phyloP scores from a whole-genome alignment of 2,113 vertebrate species.

The Glareola pratincola region DNA sequence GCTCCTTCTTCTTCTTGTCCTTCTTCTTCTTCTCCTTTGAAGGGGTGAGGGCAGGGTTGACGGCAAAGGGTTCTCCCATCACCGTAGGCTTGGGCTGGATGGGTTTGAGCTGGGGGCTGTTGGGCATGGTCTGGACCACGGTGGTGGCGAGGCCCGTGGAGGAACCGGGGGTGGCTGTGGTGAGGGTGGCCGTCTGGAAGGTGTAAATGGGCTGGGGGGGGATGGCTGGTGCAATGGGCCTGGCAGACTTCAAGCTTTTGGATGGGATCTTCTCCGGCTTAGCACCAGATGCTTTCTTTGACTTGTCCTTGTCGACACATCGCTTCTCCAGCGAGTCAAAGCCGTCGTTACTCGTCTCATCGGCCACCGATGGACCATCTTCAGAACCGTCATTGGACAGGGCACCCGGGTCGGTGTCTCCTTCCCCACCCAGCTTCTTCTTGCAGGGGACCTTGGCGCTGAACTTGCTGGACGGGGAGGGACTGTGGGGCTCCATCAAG shows the following conservation, averaged over 20 bases:
- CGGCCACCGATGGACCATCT: constrained; percentile 87
- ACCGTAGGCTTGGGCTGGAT: constrained; percentile 91
- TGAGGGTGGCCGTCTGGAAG: constrained; percentile 82
- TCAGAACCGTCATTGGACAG: constrained; percentile 89
- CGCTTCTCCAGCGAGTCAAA: constrained; percentile 88
- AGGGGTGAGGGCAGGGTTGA: constrained; percentile 85
- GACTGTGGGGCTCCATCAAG: constrained; percentile 91
- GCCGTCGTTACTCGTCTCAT: constrained; percentile 93
- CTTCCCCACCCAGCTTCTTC: constrained; percentile 84
- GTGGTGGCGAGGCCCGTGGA: constrained; percentile 82
- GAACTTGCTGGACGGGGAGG: constrained; percentile 92
- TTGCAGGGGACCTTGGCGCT: constrained; percentile 86
- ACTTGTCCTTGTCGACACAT: constrained; percentile 81
- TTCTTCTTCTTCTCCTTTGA: constrained; percentile 99
- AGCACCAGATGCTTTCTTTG: constrained; percentile 82
- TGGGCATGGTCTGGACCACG: constrained; percentile 91
- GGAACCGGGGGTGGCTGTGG: constrained; percentile 85
- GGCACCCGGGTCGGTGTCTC: constrained; percentile 84
- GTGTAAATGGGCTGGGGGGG: constrained; percentile 89
- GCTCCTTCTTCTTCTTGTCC: constrained; percentile 96
- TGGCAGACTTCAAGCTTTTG: constrained; percentile 91
- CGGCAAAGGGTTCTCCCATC: constrained; percentile 86
- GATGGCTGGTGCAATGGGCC: constrained; percentile 85
- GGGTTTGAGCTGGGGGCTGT: constrained; percentile 93
- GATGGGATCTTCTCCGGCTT: constrained; percentile 89